Conservation (phyloP, 1,140 invertebrate genomes). For the Pentalonia nigronervosa region DNA sequence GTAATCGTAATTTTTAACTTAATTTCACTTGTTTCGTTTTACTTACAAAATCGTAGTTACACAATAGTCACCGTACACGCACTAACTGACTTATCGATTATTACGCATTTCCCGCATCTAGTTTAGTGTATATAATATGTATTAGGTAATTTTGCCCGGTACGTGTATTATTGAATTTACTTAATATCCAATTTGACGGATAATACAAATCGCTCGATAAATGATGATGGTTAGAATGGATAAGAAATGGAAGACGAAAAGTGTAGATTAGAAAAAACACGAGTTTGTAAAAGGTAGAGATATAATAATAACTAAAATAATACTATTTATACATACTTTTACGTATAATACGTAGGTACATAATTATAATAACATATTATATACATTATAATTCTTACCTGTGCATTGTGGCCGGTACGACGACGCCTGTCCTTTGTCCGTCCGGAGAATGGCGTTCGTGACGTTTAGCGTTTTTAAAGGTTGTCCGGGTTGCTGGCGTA, state of each 20-base stretch:
- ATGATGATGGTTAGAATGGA: background rate
- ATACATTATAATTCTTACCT: background rate
- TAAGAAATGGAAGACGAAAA: background rate
- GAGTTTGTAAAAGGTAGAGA: background rate
- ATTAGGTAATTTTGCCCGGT: background rate
- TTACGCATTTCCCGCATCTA: background rate
- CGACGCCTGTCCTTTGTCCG: background rate
- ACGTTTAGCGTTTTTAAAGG: slow-evolving; percentile 54
- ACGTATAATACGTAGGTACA: background rate
- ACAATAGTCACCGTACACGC: background rate
- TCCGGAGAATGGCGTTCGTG: slow-evolving; percentile 53
- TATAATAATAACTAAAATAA: background rate
- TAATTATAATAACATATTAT: background rate
- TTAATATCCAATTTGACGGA: background rate
- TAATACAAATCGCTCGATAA: background rate
- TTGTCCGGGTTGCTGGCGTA: slow-evolving; percentile 37
- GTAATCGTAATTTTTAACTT: background rate
- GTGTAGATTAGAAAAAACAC: background rate
- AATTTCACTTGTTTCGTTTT: background rate
- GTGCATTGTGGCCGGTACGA: slow-evolving; percentile 51
- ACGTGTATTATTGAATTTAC: background rate
- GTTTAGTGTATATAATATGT: background rate
- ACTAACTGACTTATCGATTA: background rate
- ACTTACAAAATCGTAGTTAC: background rate
- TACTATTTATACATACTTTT: background rate